Evolutionary conservation across 2,113 vertebrate genomes (phyloP).

Genomic region (Shinisaurus crocodilurus): DNA sequence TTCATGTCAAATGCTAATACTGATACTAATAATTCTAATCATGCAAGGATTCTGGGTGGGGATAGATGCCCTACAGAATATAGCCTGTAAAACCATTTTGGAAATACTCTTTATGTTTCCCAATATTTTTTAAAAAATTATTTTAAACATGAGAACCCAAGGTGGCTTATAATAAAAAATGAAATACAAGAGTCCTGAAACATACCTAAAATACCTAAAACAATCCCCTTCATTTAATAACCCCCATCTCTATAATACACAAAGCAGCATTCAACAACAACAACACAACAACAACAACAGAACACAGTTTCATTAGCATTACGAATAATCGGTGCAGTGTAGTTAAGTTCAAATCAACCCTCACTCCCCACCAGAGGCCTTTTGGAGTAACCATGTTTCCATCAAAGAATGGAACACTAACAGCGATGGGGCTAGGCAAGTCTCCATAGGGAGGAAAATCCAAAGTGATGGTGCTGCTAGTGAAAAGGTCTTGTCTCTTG

Average conservation of each 20-base stretch:
- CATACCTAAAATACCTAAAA: not conserved
- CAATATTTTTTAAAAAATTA: not conserved
- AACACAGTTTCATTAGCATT: not conserved
- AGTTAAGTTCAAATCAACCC: not conserved
- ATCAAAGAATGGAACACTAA: not conserved
- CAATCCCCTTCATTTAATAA: not conserved
- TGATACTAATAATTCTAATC: not conserved
- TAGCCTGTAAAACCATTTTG: not conserved
- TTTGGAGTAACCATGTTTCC: not conserved
- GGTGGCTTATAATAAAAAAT: not conserved
- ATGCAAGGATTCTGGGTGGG: not conserved
- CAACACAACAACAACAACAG: no score
- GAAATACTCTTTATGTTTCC: not conserved
- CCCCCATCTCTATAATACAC: no score
- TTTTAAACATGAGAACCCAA: not conserved
- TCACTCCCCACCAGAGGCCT: not conserved
- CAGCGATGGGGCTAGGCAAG: not conserved
- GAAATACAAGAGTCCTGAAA: not conserved
- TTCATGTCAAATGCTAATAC: not conserved
- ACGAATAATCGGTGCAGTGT: not conserved
- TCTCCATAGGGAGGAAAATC: not conserved
- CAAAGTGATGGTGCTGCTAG: not conserved
- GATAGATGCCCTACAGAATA: not conserved
- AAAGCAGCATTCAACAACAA: not conserved
- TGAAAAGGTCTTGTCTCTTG: no score